These are phyloP conservation scores for Drosophila sturtevanti DNA, from an alignment of 1,140 invertebrate species.

Conservation along the genomic window DNA sequence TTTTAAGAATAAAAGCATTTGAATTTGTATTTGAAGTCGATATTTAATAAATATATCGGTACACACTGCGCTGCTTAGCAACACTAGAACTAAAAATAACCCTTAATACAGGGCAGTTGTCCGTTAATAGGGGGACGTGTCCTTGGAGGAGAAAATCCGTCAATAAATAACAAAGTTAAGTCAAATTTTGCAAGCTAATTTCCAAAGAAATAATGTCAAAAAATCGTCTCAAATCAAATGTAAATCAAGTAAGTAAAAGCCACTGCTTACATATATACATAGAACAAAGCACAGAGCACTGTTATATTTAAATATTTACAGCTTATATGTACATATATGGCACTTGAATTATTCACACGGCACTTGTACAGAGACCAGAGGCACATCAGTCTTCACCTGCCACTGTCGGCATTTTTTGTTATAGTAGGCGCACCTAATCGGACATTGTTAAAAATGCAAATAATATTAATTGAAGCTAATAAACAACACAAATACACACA, in stretches of 20 bases:
- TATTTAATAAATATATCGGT: background rate
- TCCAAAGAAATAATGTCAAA: background rate
- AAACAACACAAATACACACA: slow-evolving; percentile 4
- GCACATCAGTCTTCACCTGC: slow-evolving; percentile 1
- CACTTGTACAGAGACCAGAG: background rate
- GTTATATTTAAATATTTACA: slow-evolving; percentile 2
- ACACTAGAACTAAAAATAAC: background rate
- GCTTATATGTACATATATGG: slow-evolving; percentile 7
- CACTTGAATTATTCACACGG: slow-evolving; percentile 14
- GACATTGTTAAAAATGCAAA: slow-evolving; percentile 1
- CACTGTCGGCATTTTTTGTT: background rate
- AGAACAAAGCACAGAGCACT: slow-evolving; percentile 4
- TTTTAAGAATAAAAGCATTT: slow-evolving; percentile 11
- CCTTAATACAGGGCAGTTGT: background rate
- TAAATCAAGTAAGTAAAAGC: background rate
- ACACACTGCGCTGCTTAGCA: background rate
- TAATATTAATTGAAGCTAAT: slow-evolving; percentile 4
- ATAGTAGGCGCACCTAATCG: background rate
- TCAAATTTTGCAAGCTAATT: background rate
- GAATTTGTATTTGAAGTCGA: slow-evolving; percentile 1
- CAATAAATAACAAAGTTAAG: slow-evolving; percentile 8
- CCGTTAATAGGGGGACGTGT: background rate
- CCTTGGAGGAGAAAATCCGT: background rate
- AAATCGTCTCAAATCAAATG: slow-evolving; percentile 1
- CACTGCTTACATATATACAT: background rate